Evolutionary conservation across 2,113 vertebrate species (phyloP), one percentile per base, ranked within the genome.

Genomic region (Oxyruncus cristatus): DNA sequence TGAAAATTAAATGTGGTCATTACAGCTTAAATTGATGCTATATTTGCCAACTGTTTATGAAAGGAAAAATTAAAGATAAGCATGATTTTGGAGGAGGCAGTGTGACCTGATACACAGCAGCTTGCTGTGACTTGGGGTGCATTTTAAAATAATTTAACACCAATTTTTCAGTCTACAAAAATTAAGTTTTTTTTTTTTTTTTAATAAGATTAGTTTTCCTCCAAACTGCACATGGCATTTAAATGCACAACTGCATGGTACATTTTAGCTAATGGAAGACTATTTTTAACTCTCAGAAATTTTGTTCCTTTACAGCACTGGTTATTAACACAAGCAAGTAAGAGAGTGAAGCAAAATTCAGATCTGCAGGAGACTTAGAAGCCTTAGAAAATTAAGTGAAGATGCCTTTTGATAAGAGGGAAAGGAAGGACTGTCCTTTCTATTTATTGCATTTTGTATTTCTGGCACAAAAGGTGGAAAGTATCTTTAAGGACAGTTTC

Each of bases 1-100:
- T 87, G 92, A 97, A 98, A 98, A 98, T 97, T 95, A 97, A 98
- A 98, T 95, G 93, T 96, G 96, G 97, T 97, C 97, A 97, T 98
- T 98, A 97, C 49, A 81, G 88, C 89, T 92, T 92, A 97, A 98
- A 97, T 91, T 94, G 96, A 96, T 96, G 92, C 83, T 81, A 50
- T 78, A 67, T 92, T 96, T 52, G 50, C 97, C 97, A 96, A 94
- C 92, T 95, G 94, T 94, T 97, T 96, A 92, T 95, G 89, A 93
- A 97, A 93, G 65, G 74, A 93, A 95, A 95, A 95, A 59, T 85
- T 84, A 81, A 94, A 96, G 96, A 95, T 94, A 95, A 94, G 85
- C 73, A 52, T 76, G 93, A 82, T 88, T 80, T 94, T 81, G 90
- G 83, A 96, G 94, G 56, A 93, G 85, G 82, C 78, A 52, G 62